phyloP scores from a whole-genome alignment of 2,888 invertebrate genomes.

The Megamerina dolium region DNA sequence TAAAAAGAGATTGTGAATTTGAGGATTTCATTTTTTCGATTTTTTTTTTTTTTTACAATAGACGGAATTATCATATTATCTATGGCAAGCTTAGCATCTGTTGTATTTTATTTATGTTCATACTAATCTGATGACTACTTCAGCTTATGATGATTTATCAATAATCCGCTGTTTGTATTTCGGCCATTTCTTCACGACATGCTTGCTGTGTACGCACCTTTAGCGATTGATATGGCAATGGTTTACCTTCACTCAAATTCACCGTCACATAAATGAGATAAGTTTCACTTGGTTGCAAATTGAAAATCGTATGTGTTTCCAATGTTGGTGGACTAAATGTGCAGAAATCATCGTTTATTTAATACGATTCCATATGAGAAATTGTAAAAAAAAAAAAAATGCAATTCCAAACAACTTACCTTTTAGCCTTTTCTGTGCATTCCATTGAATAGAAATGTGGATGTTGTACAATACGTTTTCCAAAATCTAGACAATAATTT shows the following conservation, averaged over 20 bases:
- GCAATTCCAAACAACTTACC: conserved; percentile 35
- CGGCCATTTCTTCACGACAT: no score
- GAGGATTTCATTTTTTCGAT: no score
- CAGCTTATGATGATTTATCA: conserved; percentile 12
- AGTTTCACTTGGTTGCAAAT: conserved; percentile 52
- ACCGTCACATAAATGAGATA: conserved; percentile 58
- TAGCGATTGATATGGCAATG: conserved; percentile 55
- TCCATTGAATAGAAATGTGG: conserved; percentile 42
- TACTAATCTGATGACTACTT: not conserved
- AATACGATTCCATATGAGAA: not conserved
- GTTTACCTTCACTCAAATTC: conserved; percentile 53
- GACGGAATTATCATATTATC: not conserved
- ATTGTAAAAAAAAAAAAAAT: not conserved
- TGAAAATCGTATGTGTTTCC: conserved; percentile 49
- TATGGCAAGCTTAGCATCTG: not conserved
- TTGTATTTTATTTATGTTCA: no score
- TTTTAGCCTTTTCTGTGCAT: conserved; percentile 39
- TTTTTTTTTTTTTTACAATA: no score
- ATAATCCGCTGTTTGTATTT: conserved; percentile 38
- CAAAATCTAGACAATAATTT: conserved; percentile 49
- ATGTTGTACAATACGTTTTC: conserved; percentile 37
- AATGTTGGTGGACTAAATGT: conserved; percentile 38
- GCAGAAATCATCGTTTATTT: not conserved
- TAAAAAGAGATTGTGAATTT: no score
- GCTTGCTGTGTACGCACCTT: no score